These are phyloP conservation scores for Aphodius sticticus DNA, from an alignment of 2,888 invertebrate species.

Conservation along the genomic window DNA sequence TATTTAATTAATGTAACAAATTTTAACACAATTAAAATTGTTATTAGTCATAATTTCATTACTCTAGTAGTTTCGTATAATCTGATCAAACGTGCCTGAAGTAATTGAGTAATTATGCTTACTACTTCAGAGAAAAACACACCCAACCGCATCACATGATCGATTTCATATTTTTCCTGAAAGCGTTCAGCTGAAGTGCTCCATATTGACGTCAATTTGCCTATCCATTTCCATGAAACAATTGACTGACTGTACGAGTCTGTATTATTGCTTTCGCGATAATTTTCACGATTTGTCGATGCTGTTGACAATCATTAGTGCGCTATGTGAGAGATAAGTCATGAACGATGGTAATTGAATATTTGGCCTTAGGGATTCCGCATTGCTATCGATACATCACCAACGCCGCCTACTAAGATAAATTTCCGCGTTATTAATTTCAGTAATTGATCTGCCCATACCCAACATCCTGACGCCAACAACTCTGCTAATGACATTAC, in stretches of 20 bases:
- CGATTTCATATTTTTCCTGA: not conserved
- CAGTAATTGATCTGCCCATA: not conserved
- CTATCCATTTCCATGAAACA: not conserved
- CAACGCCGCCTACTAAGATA: not conserved
- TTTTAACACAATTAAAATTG: no score
- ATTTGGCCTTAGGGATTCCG: not conserved
- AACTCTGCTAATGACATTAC: not conserved
- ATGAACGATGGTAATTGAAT: not conserved
- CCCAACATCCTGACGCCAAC: not conserved
- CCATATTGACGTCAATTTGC: not conserved
- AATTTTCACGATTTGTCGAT: not conserved
- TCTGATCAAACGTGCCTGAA: not conserved
- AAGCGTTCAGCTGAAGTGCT: not conserved
- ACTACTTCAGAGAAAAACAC: not conserved
- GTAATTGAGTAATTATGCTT: not conserved
- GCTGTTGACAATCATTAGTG: not conserved
- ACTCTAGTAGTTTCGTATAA: not conserved
- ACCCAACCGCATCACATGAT: not conserved
- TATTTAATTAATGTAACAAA: no score
- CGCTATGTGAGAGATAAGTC: not conserved
- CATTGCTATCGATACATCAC: not conserved
- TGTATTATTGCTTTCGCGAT: not conserved
- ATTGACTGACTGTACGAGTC: not conserved
- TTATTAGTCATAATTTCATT: no score
- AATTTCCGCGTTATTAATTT: slow-evolving; percentile 4